Evolutionary conservation across 2,797 vertebrate species (phyloP).

Genomic region (Chiroxiphia lanceolata): DNA sequence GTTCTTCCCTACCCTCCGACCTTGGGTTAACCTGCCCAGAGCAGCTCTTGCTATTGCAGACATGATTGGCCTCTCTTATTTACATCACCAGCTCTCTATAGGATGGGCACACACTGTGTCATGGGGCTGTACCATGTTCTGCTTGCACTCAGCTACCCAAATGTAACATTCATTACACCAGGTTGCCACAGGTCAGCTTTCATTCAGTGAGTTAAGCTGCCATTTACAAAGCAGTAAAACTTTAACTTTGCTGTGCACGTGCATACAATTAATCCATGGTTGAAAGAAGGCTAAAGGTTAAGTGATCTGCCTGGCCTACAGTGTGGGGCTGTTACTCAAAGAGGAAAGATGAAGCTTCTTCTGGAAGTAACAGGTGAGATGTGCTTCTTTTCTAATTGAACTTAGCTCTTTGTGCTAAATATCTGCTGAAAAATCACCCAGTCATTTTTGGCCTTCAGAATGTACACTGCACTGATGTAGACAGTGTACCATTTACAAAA

Average conservation of each 20-base stretch:
- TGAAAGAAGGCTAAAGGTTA: neutral
- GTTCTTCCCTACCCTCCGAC: conserved; percentile 19
- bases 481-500: neutral
- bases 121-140: neutral
- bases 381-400: neutral
- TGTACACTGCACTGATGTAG: neutral
- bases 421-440: neutral
- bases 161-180: too few species aligned
- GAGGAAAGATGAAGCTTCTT: neutral
- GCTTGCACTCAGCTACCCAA: neutral
- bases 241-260: neutral
- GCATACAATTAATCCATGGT: neutral
- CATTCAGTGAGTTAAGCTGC: neutral
- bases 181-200: neutral
- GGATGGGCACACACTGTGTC: accelerated
- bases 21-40: neutral
- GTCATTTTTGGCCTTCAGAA: neutral
- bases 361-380: neutral
- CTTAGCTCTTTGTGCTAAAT: neutral
- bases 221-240: neutral
- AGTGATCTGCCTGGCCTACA: neutral
- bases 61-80: neutral
- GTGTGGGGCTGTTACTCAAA: neutral
- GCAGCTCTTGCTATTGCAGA: neutral
- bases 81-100: neutral